These are phyloP conservation scores for Lepilemur septentrionalis DNA, from an alignment of 2,797 vertebrate species.

Conservation along the genomic window DNA sequence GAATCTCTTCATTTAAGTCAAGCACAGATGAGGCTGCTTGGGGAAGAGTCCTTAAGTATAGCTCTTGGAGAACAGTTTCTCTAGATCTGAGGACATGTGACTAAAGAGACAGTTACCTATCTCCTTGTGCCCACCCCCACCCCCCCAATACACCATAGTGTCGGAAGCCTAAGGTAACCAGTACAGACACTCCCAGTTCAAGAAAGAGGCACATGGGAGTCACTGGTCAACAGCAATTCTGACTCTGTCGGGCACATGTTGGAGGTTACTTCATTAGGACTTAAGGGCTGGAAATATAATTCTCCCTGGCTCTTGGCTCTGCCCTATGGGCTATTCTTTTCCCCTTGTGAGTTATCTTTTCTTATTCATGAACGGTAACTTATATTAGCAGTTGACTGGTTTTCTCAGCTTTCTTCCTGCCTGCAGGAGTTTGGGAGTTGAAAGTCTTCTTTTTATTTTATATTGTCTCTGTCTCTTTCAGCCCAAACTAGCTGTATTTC, in stretches of 20 bases:
- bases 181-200: background rate
- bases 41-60: background rate
- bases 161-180: background rate
- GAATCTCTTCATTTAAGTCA: background rate
- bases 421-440: background rate
- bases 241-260: background rate
- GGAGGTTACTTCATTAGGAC: background rate
- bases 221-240: background rate
- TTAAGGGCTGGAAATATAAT: background rate
- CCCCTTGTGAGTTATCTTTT: background rate
- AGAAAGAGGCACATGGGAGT: background rate
- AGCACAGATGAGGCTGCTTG: background rate
- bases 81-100: background rate
- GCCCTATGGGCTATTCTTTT: background rate
- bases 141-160: background rate
- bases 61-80: background rate
- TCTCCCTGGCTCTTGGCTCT: background rate
- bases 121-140: too few species aligned
- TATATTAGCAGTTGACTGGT: background rate
- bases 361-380: background rate
- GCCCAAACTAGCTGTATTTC: background rate
- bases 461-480: background rate
- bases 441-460: background rate
- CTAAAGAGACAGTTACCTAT: background rate
- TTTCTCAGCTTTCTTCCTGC: background rate